Evolutionary conservation across 2,113 vertebrate genomes (phyloP).

Genomic region (Tapirus terrestris): DNA sequence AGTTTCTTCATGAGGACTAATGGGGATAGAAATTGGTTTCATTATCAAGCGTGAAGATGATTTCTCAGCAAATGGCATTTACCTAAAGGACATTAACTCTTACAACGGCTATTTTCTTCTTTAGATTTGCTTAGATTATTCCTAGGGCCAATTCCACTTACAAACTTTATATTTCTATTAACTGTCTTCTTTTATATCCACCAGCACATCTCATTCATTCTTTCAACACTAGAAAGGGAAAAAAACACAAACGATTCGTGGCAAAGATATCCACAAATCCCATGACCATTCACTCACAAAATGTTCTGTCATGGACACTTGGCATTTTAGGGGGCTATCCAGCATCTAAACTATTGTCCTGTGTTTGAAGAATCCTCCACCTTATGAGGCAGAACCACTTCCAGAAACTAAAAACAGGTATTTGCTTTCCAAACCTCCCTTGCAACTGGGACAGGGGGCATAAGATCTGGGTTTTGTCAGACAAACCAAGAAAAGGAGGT

Average conservation of each 20-base stretch:
- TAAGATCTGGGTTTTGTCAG: not conserved
- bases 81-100: not conserved
- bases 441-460: not conserved
- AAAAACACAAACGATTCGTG: not conserved
- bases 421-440: not conserved
- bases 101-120: not conserved
- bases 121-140: not conserved
- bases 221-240: not conserved
- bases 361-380: not conserved
- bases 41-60: not conserved
- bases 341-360: not conserved
- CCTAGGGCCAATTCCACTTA: not conserved
- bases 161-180: not conserved
- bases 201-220: not conserved
- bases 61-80: not conserved
- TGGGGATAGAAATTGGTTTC: not conserved
- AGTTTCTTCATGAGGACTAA: not conserved
- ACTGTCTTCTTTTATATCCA: not conserved
- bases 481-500: not conserved
- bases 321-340: not conserved
- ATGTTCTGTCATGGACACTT: not conserved
- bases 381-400: not conserved
- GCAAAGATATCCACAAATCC: not conserved
- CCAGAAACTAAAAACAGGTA: not conserved
- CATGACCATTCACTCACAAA: not conserved